phyloP scores from a whole-genome alignment of 2,797 vertebrate species.

The Vireo griseus region DNA sequence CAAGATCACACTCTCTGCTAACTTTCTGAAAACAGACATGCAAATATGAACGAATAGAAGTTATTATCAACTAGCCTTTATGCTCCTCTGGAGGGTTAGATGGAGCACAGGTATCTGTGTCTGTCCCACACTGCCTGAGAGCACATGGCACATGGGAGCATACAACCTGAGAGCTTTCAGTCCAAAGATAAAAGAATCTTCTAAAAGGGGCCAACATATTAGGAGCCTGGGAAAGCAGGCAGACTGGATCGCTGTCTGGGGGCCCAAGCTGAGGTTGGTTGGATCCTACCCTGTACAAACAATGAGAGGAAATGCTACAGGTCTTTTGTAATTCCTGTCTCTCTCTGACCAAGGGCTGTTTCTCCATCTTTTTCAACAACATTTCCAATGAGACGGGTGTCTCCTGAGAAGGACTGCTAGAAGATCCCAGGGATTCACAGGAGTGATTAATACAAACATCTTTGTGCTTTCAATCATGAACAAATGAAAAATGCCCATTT shows the following conservation, averaged over 20 bases:
- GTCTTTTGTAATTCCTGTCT: not conserved
- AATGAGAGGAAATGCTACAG: not conserved
- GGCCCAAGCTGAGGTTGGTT: not conserved
- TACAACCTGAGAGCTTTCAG: not conserved
- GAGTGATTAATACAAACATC: not conserved
- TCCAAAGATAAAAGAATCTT: not conserved
- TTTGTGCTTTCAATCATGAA: not conserved
- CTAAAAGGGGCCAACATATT: not conserved
- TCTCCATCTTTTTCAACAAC: not conserved
- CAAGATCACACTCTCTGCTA: not conserved
- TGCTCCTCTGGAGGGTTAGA: not conserved
- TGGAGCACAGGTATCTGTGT: not conserved
- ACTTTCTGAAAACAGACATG: not conserved
- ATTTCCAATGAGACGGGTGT: not conserved
- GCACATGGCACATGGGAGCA: not conserved
- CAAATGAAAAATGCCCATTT: not conserved
- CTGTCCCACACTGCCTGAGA: not conserved
- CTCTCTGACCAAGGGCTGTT: not conserved
- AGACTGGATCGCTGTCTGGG: not conserved
- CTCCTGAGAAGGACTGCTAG: not conserved
- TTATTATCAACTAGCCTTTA: not conserved
- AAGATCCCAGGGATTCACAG: not conserved
- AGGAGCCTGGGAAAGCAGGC: not conserved
- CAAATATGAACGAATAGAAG: not conserved
- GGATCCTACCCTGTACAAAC: not conserved